phyloP scores from a whole-genome alignment of 2,888 invertebrate genomes.

The Eristalis tenax region DNA sequence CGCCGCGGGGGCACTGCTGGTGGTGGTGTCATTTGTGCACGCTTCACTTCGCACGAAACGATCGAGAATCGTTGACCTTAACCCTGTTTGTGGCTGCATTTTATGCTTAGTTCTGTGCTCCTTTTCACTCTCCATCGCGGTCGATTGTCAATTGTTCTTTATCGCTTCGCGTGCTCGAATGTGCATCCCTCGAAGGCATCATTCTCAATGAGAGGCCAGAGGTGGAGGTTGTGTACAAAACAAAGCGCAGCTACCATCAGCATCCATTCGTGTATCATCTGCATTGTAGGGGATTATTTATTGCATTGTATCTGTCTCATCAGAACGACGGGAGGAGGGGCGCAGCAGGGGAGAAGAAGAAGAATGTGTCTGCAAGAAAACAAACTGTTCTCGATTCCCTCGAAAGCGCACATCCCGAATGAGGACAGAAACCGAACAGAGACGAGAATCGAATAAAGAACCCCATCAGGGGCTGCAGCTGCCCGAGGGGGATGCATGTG shows the following conservation, averaged over 20 bases:
- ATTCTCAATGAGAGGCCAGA: not conserved
- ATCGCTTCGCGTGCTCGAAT: slow-evolving; percentile 29
- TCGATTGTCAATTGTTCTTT: slow-evolving; percentile 13
- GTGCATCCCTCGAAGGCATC: slow-evolving; percentile 15
- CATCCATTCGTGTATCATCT: slow-evolving; percentile 15
- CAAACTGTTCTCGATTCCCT: slow-evolving; percentile 41
- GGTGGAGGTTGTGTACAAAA: not conserved
- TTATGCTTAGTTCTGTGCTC: not conserved
- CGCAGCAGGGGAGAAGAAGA: not conserved
- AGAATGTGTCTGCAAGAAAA: slow-evolving; percentile 43
- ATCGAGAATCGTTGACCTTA: slow-evolving; percentile 64
- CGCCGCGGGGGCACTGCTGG: not conserved
- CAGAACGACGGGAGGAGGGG: no score
- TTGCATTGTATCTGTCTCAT: slow-evolving; percentile 38
- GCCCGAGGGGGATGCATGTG: not conserved
- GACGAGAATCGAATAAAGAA: not conserved
- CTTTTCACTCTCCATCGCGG: not conserved
- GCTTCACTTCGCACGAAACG: slow-evolving; percentile 48
- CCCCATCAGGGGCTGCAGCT: not conserved
- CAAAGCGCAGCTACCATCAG: not conserved
- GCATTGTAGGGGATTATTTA: slow-evolving; percentile 50
- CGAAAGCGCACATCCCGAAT: slow-evolving; percentile 34
- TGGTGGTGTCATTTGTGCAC: slow-evolving; percentile 9
- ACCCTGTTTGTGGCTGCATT: slow-evolving; percentile 46
- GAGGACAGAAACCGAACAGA: slow-evolving; percentile 24